These are phyloP conservation scores for Emberiza fucata DNA, from an alignment of 2,113 vertebrate species.

Conservation along the genomic window DNA sequence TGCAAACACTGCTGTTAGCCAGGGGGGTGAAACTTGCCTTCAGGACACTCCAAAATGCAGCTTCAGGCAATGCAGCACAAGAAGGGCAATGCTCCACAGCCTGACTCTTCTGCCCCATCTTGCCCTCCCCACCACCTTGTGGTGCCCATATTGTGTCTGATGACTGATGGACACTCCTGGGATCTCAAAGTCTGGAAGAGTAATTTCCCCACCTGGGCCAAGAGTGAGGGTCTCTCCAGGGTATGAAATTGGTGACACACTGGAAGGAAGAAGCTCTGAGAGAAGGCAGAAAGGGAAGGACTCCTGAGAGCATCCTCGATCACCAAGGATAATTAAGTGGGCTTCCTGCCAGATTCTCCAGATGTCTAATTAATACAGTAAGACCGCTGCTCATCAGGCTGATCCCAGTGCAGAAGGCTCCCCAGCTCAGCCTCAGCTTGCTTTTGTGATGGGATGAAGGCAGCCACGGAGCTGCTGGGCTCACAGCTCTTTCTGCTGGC, in stretches of 20 bases:
- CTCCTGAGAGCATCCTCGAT: background rate
- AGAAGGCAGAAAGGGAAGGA: background rate
- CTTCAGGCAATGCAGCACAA: background rate
- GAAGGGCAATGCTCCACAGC: background rate
- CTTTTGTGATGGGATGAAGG: background rate
- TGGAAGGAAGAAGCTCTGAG: background rate
- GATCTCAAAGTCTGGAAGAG: background rate
- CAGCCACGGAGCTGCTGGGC: background rate
- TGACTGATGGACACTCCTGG: background rate
- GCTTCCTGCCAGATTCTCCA: slow-evolving; percentile 21
- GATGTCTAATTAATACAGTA: slow-evolving; percentile 56
- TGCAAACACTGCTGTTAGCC: background rate
- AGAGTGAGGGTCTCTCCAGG: background rate
- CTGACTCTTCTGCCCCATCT: background rate
- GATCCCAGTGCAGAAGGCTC: background rate
- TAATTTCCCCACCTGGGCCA: background rate
- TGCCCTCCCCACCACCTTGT: background rate
- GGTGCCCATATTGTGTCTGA: background rate
- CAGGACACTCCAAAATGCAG: background rate
- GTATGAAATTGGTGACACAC: background rate
- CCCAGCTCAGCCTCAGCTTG: background rate
- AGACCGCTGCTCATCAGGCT: background rate
- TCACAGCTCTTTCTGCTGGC: background rate
- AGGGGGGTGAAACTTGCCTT: background rate
- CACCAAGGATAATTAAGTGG: slow-evolving; percentile 6